Percentiles rank a stretch among this genome's conserved stretches.
These are phyloP conservation scores for Branchipolynoe longqiensis DNA, from an alignment of 2,888 invertebrate species.

Conservation along the genomic window DNA sequence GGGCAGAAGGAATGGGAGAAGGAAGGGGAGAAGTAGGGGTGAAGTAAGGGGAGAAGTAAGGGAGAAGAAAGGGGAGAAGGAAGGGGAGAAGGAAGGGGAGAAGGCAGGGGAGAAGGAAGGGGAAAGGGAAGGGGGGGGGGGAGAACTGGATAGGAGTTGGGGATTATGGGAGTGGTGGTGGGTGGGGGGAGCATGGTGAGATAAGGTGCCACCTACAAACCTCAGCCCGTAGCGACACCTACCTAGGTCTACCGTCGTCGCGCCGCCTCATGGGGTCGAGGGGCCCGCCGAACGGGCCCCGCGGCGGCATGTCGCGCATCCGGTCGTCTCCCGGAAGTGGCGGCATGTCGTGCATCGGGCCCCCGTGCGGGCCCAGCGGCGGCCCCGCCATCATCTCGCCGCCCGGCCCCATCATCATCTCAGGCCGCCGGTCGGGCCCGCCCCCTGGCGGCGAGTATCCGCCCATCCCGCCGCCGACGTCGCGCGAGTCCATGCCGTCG, in stretches of 20 bases:
- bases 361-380: background rate
- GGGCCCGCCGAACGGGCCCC: constrained; percentile 53
- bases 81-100: background rate
- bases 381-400: background rate
- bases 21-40: background rate
- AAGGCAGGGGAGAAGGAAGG: background rate
- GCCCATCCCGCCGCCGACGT: constrained; percentile 13
- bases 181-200: background rate
- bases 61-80: background rate
- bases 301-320: constrained; percentile 42
- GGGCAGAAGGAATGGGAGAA: background rate
- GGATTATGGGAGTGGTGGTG: background rate
- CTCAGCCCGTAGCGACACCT: background rate
- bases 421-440: constrained; percentile 23
- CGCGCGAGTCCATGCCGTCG: constrained; percentile 35
- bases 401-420: constrained; percentile 13
- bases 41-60: background rate
- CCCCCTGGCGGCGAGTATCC: constrained; percentile 1
- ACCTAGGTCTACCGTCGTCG: constrained; percentile 63
- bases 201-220: constrained; percentile 6
- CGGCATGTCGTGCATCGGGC: constrained; percentile 32
- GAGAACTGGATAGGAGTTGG: background rate
- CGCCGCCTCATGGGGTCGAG: constrained; percentile 57
- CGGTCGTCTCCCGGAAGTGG: constrained; percentile 53
- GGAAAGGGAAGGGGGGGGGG: background rate